A percentile compares a stretch with the other conserved stretches of the same genome.
phyloP scores from a whole-genome alignment of 2,888 invertebrate species.

The Melipona bicolor region DNA sequence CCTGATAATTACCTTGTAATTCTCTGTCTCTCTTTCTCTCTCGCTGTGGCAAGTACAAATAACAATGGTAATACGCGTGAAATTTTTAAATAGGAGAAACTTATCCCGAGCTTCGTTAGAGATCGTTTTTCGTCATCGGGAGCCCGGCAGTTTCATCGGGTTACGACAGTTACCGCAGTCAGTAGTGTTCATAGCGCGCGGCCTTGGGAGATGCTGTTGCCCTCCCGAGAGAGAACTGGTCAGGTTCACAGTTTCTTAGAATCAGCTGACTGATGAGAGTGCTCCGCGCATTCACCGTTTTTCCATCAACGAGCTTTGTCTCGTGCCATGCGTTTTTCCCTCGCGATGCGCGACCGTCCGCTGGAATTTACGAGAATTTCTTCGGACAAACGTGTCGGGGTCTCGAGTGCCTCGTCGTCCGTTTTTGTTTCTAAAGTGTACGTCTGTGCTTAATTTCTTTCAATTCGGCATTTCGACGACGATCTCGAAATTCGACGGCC shows the following conservation, averaged over 20 bases:
- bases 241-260: conserved; percentile 68
- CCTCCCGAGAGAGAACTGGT: conserved; percentile 57
- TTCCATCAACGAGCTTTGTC: conserved; percentile 41
- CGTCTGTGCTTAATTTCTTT: too few species aligned
- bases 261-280: conserved; percentile 64
- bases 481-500: conserved; percentile 34
- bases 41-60: not conserved
- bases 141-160: too few species aligned
- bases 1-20: conserved; percentile 39
- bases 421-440: not conserved
- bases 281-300: conserved; percentile 46
- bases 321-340: conserved; percentile 8
- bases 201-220: conserved; percentile 68
- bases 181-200: conserved; percentile 38
- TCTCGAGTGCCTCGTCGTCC: not conserved
- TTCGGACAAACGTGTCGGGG: not conserved
- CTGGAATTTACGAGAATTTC: not conserved
- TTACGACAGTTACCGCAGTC: conserved; percentile 35
- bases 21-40: not conserved
- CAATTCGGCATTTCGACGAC: not conserved
- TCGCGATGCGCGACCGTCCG: too few species aligned
- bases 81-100: conserved; percentile 5
- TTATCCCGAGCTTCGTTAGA: conserved; percentile 57
- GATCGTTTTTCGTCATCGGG: conserved; percentile 60
- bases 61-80: not conserved